These are phyloP conservation scores for Meloidogyne chitwoodi DNA, from an alignment of 1,140 invertebrate species.

Conservation along the genomic window DNA sequence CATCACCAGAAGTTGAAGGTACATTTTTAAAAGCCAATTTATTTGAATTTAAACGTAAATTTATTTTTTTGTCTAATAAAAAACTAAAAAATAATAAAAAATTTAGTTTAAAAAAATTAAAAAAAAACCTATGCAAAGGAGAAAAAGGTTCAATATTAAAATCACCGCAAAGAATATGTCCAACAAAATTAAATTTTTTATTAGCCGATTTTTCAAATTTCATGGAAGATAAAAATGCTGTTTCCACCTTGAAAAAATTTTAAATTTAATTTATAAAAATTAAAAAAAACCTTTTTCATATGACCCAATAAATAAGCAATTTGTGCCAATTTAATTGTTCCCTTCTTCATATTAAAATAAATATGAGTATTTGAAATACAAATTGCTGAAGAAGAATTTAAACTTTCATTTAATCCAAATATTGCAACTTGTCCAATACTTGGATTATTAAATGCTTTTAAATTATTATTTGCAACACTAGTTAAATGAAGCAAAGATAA, in stretches of 20 bases:
- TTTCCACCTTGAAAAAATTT: not conserved
- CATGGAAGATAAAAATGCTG: not conserved
- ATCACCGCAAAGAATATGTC: slow-evolving; percentile 26
- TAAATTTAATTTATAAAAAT: slow-evolving; percentile 1
- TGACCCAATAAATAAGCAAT: slow-evolving; percentile 14
- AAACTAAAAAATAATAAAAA: not conserved
- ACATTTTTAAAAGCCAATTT: not conserved
- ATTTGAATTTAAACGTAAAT: not conserved
- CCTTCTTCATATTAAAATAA: slow-evolving; percentile 18
- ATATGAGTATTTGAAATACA: slow-evolving; percentile 27
- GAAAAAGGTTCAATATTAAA: slow-evolving; percentile 22
- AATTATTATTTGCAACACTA: slow-evolving; percentile 25
- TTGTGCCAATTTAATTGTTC: slow-evolving; percentile 15
- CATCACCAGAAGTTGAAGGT: not conserved
- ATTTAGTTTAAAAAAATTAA: not conserved
- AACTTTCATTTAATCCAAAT: slow-evolving; percentile 3
- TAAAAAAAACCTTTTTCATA: slow-evolving; percentile 16
- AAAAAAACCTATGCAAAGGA: slow-evolving; percentile 11
- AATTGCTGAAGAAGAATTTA: not conserved
- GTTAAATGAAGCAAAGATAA: not conserved
- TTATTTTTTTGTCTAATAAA: slow-evolving; percentile 4
- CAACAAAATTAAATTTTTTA: slow-evolving; percentile 5
- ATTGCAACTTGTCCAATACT: slow-evolving; percentile 14
- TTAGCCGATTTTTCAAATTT: not conserved
- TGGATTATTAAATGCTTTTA: not conserved